Percentiles rank a stretch among this genome's conserved stretches.
phyloP scores from a whole-genome alignment of 2,113 vertebrate species.

The Anolis sagrei region DNA sequence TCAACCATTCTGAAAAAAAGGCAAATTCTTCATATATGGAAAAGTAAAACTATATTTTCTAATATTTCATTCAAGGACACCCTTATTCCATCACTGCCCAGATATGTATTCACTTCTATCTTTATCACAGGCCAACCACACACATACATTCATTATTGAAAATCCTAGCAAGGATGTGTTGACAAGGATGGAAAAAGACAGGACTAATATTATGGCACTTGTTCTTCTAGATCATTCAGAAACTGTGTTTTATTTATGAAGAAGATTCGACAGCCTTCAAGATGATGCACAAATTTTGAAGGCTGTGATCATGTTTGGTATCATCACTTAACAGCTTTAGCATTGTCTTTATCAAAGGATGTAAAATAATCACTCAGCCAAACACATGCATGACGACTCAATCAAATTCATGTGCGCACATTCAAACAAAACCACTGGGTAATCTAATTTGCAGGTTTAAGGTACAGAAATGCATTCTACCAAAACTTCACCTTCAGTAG shows the following conservation, averaged over 20 bases:
- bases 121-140: constrained; percentile 35
- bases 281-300: constrained; percentile 52
- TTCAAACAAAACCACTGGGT: constrained; percentile 41
- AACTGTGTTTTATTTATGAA: constrained; percentile 62
- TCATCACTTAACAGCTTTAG: constrained; percentile 52
- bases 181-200: constrained; percentile 45
- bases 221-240: constrained; percentile 28
- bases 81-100: constrained; percentile 32
- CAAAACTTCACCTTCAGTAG: constrained; percentile 42
- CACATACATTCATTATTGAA: constrained; percentile 57
- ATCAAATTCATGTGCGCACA: neutral
- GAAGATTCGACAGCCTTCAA: constrained; percentile 60
- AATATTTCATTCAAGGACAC: neutral
- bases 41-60: neutral
- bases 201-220: constrained; percentile 57
- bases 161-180: constrained; percentile 26
- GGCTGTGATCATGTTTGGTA: constrained; percentile 47
- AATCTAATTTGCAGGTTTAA: constrained; percentile 53
- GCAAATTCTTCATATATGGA: neutral
- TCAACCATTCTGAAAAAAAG: neutral
- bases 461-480: constrained; percentile 50
- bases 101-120: constrained; percentile 39
- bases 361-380: constrained; percentile 43
- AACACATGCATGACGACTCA: constrained; percentile 38
- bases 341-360: constrained; percentile 56